Base-by-base conservation (phyloP, 2,113 vertebrate species). In the Ondatra zibethicus region DNA sequence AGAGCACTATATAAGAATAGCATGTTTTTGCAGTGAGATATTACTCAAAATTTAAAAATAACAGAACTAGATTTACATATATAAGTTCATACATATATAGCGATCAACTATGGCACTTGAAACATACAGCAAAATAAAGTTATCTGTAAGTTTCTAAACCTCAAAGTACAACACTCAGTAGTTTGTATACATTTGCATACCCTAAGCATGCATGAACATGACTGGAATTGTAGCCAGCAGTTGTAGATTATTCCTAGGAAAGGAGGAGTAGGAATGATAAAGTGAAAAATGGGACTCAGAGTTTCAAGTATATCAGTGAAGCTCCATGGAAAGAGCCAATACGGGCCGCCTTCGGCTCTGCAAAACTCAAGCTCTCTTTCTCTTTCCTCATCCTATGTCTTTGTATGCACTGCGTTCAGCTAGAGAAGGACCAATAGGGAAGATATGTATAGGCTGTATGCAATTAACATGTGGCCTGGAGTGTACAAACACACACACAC, bases 11-110 rank as follows among this genome's bases (percentile, higher is more conserved):
- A 36, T 47, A 52, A n/a, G 33, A 88, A n/a, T 36, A 68, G 63
- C 70, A 23, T 77, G 58, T 88, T 87, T 94, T 95, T 92, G 80
- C 27, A 93, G 11, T 63, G 2, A 16, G 77, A 86, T 80, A 39
- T 27, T 80, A 81, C 61, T 94, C 86, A 77, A n/a, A 93, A 89
- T 50, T 94, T 95, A 91, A 89, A 95, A 94, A 95, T 80, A 93
- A 82, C 73, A 75, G 42, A 93, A 76, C n/a, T 50, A 65, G 10
- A 65, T 76, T 89, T 70, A 66, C 29, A 84, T 88, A n/a, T 36
- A 78, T 27, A 95, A 50, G 85, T 75, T 88, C 88, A 25, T 80
- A 72, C 70, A 73, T 39, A 73, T 21, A 73, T 39, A 21, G 61
- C 84, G 23, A 89, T 76, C 90, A 63, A 82, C 92, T 89, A 65